Base-by-base conservation (phyloP, 2,797 vertebrate genomes). In the Melanotaenia nigrans region DNA sequence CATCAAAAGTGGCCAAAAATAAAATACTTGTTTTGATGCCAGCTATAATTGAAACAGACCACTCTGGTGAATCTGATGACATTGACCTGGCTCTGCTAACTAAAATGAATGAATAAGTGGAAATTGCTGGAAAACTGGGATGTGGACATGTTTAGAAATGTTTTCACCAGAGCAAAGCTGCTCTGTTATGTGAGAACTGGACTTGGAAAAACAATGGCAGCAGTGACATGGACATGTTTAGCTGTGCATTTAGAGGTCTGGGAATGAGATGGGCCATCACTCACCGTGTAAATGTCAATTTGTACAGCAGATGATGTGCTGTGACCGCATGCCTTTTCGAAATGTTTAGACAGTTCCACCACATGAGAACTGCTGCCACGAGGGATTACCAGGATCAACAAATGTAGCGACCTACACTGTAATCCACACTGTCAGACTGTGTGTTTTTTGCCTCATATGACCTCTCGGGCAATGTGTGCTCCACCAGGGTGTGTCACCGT, bases 261-360 rank as follows among this genome's bases (percentile, higher is more conserved):
- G 56, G 53, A 68, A 76, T 28, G 28, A 67, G 33, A 51, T 20
- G 42, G 45, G 55, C 64, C 61, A 56, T 42, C 45, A 36, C 60
- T 83, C 35, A 58, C 35, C 12, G 16, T 59, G 53, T 64, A 71
- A 78, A 85, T 64, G 74, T 59, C 55, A 62, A 38, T 75, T 73
- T 71, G 68, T 55, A 47, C 62, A 61, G 60, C 5, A 45, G 69
- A 68, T 22, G 24, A 68, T 58, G 61, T 35, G 67, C 71, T 38
- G 40, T 49, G 42, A 79, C 78, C 71, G 38, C 32, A 0, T 6
- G 55, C 36, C 61, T 80, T 77, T 78, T 62, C 65, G 45, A 87
- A 80, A 85, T 79, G 82, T 80, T 92, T 70, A 67, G 65, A 86
- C 82, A 79, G 78, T 69, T 81, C 58, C 73, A 84, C 78, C 87